Evolutionary conservation across 2,113 vertebrate species (phyloP), one percentile per base, ranked within the genome.

Genomic region (Suricata suricatta): DNA sequence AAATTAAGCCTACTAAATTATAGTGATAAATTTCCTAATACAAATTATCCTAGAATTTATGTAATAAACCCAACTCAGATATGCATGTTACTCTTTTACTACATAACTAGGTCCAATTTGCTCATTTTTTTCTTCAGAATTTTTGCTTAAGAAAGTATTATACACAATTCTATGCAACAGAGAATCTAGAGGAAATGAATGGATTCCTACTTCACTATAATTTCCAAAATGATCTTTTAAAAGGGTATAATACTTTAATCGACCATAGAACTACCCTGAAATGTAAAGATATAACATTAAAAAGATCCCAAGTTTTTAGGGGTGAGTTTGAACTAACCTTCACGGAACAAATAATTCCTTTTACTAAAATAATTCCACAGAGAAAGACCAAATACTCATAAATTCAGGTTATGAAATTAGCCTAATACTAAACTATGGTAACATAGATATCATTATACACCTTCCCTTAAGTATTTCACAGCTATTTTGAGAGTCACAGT

Each of bases 401-500:
- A 54, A 76, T 21, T 77, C 44, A 60, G 54, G 68, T 81, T 86
- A 82, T 27, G 64, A 85, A 88, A 17, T 15, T 50, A 88, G 33
- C 5, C 81, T 68, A 77, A 50, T 19, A 68, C 57, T 47, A 31
- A 60, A 14, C 44, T 52, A 35, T 44, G 7, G 33, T 10, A 31
- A 33, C n/a, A 54, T 12, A 60, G 47, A 79, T 66, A 81, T 0
- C 60, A 83, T 64, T n/a, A 52, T 72, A 64, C 25, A 3, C 31
- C 35, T 85, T 85, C 19, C 29, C 72, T 96, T 64, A 90, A 63
- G 44, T 64, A 35, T 72, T 96, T 80, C 60, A 76, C 31, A 96
- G 50, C 21, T 96, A 47, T 64, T 89, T 15, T 84, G 57, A 52
- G 71, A n/a, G 17, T 81, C 64, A 72, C 50, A 88, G 69, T n/a